Conservation (phyloP, 2,888 invertebrate genomes). For the Oxytorus armatus region DNA sequence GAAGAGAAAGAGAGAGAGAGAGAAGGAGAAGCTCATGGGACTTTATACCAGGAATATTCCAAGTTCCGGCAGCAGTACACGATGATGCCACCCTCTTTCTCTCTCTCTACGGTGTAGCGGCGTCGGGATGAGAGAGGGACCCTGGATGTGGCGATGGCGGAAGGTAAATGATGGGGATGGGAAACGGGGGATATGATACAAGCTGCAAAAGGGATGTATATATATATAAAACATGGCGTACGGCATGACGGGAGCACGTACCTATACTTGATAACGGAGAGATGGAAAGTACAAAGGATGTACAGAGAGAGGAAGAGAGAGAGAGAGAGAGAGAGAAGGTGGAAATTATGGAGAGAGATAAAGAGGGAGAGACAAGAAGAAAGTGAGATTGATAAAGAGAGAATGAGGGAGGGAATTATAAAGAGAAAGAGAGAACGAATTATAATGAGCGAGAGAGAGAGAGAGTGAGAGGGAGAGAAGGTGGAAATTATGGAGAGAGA, state of each 20-base stretch:
- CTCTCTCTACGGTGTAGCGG: slow-evolving; percentile 5
- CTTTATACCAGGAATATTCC: slow-evolving; percentile 38
- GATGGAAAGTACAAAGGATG: slow-evolving; percentile 60
- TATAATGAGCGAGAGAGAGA: slow-evolving; percentile 3
- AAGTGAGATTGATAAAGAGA: background rate
- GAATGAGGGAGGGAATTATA: slow-evolving; percentile 8
- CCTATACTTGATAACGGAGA: slow-evolving; percentile 62
- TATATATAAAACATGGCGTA: background rate
- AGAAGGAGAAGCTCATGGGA: slow-evolving; percentile 62
- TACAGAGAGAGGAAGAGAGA: slow-evolving; percentile 16
- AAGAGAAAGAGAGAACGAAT: background rate
- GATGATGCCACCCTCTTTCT: slow-evolving; percentile 33
- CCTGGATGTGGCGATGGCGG: slow-evolving; percentile 41
- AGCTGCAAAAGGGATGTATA: slow-evolving; percentile 38
- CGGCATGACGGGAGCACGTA: slow-evolving; percentile 49
- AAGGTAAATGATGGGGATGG: slow-evolving; percentile 31
- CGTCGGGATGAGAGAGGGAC: slow-evolving; percentile 34
- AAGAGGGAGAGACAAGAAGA: too few relatives aligned
- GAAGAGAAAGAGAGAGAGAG: slow-evolving; percentile 43
- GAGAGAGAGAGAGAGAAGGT: slow-evolving; percentile 13
- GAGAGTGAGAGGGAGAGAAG: slow-evolving; percentile 22
- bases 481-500: too few relatives aligned
- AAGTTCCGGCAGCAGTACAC: slow-evolving; percentile 27
- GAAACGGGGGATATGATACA: slow-evolving; percentile 32
- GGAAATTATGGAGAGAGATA: too few relatives aligned